phyloP scores from a whole-genome alignment of 2,797 vertebrate genomes.

The Glossophaga mutica region DNA sequence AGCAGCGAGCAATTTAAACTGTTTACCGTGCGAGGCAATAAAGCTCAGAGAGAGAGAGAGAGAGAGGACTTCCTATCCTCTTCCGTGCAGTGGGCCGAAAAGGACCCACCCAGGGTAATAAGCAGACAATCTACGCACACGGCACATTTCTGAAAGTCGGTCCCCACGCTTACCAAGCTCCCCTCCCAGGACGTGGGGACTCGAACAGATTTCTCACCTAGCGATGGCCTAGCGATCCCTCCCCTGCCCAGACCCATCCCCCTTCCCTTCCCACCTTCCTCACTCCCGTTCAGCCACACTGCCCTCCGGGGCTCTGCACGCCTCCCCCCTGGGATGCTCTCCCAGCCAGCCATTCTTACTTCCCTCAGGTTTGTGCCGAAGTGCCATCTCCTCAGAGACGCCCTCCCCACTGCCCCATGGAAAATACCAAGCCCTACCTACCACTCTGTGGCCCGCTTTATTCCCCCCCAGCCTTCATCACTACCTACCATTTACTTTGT shows the following conservation, averaged over 20 bases:
- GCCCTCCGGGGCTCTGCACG: background rate
- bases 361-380: background rate
- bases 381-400: background rate
- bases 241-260: background rate
- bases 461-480: background rate
- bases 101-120: background rate
- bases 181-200: background rate
- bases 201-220: background rate
- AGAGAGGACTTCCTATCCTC: background rate
- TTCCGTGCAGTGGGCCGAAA: background rate
- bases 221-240: background rate
- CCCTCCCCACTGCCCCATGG: background rate
- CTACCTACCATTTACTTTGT: background rate
- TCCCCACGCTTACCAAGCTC: background rate
- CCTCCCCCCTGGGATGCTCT: background rate
- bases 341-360: background rate
- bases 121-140: accelerated
- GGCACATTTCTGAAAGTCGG: background rate
- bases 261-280: background rate
- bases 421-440: background rate
- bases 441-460: background rate
- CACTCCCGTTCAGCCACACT: background rate
- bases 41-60: background rate
- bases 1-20: background rate
- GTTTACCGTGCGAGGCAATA: background rate